Percentiles rank a stretch among this genome's conserved stretches.
Evolutionary conservation across 2,113 vertebrate species (phyloP).

Genomic region (Aldabrachelys gigantea): DNA sequence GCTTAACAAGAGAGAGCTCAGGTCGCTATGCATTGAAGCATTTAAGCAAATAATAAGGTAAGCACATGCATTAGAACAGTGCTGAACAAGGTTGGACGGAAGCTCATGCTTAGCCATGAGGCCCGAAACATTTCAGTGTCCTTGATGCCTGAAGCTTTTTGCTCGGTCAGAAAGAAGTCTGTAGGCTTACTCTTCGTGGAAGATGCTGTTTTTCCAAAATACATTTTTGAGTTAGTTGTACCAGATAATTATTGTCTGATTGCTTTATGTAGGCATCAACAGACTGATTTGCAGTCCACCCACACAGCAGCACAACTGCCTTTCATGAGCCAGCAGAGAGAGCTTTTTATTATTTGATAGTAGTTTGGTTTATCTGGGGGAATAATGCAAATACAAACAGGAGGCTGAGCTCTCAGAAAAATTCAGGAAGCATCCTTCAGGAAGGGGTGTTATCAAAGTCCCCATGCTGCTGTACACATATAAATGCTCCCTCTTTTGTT

Average conservation of each 20-base stretch:
- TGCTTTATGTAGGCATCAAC: conserved; percentile 39
- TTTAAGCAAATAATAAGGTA: not conserved
- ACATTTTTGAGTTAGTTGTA: conserved; percentile 13
- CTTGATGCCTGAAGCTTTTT: not conserved
- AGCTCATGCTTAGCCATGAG: not conserved
- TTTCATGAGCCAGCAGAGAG: conserved; percentile 65
- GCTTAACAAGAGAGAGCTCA: not conserved
- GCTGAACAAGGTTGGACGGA: not conserved
- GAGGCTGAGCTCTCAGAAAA: conserved; percentile 62
- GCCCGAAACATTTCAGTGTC: not conserved
- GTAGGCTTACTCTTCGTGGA: not conserved
- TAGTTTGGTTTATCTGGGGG: conserved; percentile 54
- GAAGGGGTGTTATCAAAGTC: conserved; percentile 66
- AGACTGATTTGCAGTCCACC: conserved; percentile 26
- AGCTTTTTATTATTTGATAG: conserved; percentile 39
- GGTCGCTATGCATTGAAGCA: not conserved
- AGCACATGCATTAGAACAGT: conserved; percentile 5
- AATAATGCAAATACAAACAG: conserved; percentile 64
- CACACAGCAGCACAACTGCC: not conserved
- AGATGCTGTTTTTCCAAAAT: not conserved
- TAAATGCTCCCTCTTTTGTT: conserved; percentile 78
- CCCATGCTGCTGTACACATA: conserved; percentile 64
- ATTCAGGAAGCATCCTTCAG: conserved; percentile 62
- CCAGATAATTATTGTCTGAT: conserved; percentile 16
- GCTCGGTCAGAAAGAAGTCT: not conserved